Evolutionary conservation across 2,113 vertebrate genomes (phyloP).

Genomic region (Oncorhynchus mykiss): DNA sequence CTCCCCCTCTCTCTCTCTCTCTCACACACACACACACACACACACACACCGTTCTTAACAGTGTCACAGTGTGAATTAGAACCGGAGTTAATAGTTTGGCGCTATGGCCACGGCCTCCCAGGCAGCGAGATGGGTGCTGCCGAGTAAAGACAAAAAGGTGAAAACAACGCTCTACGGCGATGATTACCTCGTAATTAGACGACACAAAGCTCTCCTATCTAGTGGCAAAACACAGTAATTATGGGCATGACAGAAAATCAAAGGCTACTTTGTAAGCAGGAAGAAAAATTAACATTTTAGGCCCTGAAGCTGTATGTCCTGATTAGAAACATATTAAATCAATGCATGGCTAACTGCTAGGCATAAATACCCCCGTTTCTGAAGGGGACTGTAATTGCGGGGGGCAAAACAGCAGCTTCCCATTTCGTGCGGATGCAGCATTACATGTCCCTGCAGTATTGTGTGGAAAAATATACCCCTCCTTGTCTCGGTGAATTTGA

Average conservation of each 20-base stretch:
- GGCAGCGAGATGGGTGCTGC: constrained; percentile 80
- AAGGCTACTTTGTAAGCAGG: constrained; percentile 93
- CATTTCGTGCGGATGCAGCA: constrained; percentile 63
- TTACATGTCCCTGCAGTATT: constrained; percentile 57
- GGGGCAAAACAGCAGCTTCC: constrained; percentile 55
- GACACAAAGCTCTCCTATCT: constrained; percentile 98
- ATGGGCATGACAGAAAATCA: constrained; percentile 95
- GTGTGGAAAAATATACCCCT: constrained; percentile 39
- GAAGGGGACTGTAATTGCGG: constrained; percentile 74
- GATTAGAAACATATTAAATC: constrained; percentile 99
- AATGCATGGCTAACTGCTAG: constrained; percentile 94
- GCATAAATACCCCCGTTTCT: constrained; percentile 74
- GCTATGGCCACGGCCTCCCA: constrained; percentile 76
- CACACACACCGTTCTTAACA: constrained; percentile 65
- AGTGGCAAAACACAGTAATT: constrained; percentile 99
- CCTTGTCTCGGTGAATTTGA: constrained; percentile 45
- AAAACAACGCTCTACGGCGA: constrained; percentile 86
- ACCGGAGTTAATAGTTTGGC: constrained; percentile 88
- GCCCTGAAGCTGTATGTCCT: constrained; percentile 95
- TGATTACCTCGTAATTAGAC: constrained; percentile 99
- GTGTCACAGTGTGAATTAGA: constrained; percentile 91
- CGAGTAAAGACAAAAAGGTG: constrained; percentile 87
- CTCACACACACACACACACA: constrained; percentile 11
- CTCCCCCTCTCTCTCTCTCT: constrained; percentile 46
- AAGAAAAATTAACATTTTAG: constrained; percentile 97